Conservation (phyloP, 2,888 invertebrate species). For the Heliconius hortense region DNA sequence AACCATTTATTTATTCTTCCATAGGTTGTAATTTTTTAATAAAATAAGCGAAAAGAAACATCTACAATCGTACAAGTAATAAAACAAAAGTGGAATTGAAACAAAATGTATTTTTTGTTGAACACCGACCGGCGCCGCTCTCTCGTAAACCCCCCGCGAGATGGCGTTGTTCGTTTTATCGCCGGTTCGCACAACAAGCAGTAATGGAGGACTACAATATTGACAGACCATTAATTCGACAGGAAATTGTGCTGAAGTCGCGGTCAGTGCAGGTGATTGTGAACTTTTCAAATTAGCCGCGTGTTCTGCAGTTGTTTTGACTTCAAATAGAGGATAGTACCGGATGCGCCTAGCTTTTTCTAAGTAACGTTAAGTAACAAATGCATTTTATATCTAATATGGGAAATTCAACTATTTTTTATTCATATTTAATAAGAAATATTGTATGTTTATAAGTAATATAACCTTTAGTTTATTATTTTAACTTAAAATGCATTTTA, state of each 20-base stretch:
- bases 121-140: conserved; percentile 53
- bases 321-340: conserved; percentile 57
- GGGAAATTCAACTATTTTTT: no score
- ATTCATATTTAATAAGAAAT: no score
- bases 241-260: conserved; percentile 80
- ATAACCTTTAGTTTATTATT: no score
- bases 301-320: conserved; percentile 70
- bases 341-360: conserved; percentile 51
- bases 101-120: conserved; percentile 18
- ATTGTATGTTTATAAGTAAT: no score
- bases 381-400: conserved; percentile 3
- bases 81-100: conserved; percentile 1
- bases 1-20: background rate
- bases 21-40: no score
- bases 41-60: background rate
- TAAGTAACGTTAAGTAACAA: conserved; percentile 43
- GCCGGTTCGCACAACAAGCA: conserved; percentile 74
- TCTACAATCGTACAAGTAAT: background rate
- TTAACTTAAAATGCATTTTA: no score
- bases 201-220: conserved; percentile 78
- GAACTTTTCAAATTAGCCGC: conserved; percentile 81
- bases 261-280: conserved; percentile 75
- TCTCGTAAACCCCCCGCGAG: conserved; percentile 69
- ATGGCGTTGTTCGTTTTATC: conserved; percentile 74
- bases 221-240: conserved; percentile 81